These are phyloP conservation scores for Brenthis ino DNA, from an alignment of 2,888 invertebrate genomes.

Conservation along the genomic window DNA sequence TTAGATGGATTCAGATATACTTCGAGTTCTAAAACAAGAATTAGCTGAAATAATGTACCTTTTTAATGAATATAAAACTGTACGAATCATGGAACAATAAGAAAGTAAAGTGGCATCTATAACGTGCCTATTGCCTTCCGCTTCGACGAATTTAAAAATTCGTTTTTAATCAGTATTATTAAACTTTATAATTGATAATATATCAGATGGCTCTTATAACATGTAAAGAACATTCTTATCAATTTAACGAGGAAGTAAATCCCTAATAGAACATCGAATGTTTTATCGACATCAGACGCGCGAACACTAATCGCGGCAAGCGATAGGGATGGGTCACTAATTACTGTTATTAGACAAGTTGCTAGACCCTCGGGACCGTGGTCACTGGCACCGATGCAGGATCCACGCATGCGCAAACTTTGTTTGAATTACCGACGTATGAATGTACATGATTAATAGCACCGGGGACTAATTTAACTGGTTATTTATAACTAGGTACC, in stretches of 20 bases:
- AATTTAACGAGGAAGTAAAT: conserved; percentile 46
- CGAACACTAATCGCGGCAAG: conserved; percentile 44
- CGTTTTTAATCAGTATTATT: not conserved
- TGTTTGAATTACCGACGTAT: conserved; percentile 41
- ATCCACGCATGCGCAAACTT: conserved; percentile 51
- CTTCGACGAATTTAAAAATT: not conserved
- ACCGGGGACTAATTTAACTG: conserved; percentile 39
- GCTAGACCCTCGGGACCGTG: conserved; percentile 57
- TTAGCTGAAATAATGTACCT: not conserved
- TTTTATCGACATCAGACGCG: conserved; percentile 44
- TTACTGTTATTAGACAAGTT: conserved; percentile 72
- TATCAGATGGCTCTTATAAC: conserved; percentile 18
- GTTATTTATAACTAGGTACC: conserved; percentile 39
- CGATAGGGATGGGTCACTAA: conserved; percentile 66
- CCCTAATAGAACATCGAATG: conserved; percentile 37
- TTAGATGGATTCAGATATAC: not conserved
- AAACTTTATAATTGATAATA: conserved; percentile 7
- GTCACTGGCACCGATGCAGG: conserved; percentile 47
- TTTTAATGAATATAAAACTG: not conserved
- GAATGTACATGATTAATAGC: conserved; percentile 39
- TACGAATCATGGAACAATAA: too few relatives aligned
- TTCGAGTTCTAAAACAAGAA: not conserved
- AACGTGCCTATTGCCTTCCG: too few relatives aligned
- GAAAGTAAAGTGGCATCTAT: too few relatives aligned
- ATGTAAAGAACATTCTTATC: conserved; percentile 45